A percentile compares a stretch with the other conserved stretches of the same genome.
phyloP scores from a whole-genome alignment of 2,888 invertebrate genomes.

The Psylliodes chrysocephalus region DNA sequence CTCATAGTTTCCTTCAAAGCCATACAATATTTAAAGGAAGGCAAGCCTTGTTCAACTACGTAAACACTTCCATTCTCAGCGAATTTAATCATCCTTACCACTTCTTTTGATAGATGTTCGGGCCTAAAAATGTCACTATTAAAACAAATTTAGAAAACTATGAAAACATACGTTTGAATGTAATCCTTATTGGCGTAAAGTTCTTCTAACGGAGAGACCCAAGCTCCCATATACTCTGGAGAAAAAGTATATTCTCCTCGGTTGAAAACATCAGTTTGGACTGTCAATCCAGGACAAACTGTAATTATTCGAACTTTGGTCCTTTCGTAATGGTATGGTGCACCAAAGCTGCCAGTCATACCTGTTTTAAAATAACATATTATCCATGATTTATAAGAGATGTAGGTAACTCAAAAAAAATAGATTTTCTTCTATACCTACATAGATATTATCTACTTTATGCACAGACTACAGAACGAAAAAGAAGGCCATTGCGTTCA shows the following conservation, averaged over 20 bases:
- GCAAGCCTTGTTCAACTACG: neutral
- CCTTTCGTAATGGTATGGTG: slow-evolving; percentile 59
- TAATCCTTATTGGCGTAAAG: neutral
- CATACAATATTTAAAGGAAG: neutral
- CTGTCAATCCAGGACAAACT: slow-evolving; percentile 67
- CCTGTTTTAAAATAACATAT: too few species aligned
- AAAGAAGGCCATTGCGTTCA: too few species aligned
- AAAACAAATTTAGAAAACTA: neutral
- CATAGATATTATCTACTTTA: too few species aligned
- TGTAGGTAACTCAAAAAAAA: too few species aligned
- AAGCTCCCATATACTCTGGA: neutral
- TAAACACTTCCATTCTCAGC: neutral
- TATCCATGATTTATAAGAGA: too few species aligned
- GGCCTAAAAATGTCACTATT: neutral
- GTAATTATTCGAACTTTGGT: slow-evolving; percentile 66
- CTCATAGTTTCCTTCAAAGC: neutral
- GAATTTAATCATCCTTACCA: neutral
- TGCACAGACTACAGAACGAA: too few species aligned
- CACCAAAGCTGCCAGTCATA: slow-evolving; percentile 4
- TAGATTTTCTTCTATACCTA: too few species aligned
- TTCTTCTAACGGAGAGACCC: neutral
- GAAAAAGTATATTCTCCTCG: slow-evolving; percentile 1
- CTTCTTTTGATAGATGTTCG: neutral
- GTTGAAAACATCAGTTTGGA: neutral
- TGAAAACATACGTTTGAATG: neutral